These are phyloP conservation scores for Odobenus rosmarus DNA, from an alignment of 2,113 vertebrate species.

Conservation along the genomic window DNA sequence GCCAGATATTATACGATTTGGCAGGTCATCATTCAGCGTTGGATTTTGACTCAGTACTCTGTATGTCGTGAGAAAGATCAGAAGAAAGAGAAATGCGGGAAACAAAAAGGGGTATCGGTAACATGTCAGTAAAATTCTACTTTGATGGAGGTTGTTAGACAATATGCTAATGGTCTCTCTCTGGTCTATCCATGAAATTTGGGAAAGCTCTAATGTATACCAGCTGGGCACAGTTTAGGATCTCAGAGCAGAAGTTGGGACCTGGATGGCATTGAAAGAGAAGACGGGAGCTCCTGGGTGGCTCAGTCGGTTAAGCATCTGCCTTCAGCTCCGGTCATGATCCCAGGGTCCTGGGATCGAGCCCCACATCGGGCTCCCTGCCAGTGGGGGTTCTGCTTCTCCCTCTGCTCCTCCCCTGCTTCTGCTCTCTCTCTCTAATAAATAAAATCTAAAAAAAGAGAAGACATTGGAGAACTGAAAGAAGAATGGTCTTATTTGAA, in stretches of 20 bases:
- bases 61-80: not conserved
- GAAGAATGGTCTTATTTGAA: not conserved
- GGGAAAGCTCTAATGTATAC: not conserved
- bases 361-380: too few species aligned
- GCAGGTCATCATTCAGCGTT: constrained; percentile 91
- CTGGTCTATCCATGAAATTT: not conserved
- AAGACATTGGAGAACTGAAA: not conserved
- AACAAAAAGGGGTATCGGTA: not conserved
- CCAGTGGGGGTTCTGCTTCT: too few species aligned
- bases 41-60: constrained; percentile 85
- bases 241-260: not conserved
- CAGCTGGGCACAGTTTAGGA: not conserved
- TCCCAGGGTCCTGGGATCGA: too few species aligned
- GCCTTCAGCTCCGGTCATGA: too few species aligned
- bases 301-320: not conserved
- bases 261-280: not conserved
- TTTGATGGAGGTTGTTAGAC: not conserved
- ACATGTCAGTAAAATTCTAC: not conserved
- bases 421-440: too few species aligned
- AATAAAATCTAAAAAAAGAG: too few species aligned
- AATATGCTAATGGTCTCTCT: not conserved
- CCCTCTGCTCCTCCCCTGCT: too few species aligned
- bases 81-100: not conserved
- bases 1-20: constrained; percentile 91
- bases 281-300: not conserved